Percentiles rank a stretch among this genome's conserved stretches.
These are phyloP conservation scores for Phymorhynchus buccinoides DNA, from an alignment of 1,140 invertebrate species.

Conservation along the genomic window DNA sequence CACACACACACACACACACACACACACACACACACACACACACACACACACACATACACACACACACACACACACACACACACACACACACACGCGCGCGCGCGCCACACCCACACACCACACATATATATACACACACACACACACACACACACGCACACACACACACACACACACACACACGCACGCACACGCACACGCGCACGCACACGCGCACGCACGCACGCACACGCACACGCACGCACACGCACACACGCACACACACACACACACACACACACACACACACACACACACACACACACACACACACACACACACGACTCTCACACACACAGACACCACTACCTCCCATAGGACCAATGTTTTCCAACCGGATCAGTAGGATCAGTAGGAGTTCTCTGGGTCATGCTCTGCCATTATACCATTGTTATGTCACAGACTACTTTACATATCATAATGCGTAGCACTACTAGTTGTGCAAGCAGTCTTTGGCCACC, in stretches of 20 bases:
- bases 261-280: neutral
- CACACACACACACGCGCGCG: neutral
- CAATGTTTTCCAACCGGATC: too few relatives aligned
- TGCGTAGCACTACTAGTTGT: too few relatives aligned
- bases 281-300: too few relatives aligned
- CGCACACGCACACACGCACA: neutral
- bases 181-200: neutral
- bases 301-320: too few relatives aligned
- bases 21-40: neutral
- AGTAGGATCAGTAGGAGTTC: too few relatives aligned
- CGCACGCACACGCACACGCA: neutral
- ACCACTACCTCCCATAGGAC: too few relatives aligned
- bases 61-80: neutral
- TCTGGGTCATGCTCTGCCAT: too few relatives aligned
- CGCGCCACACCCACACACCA: neutral
- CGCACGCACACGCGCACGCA: neutral
- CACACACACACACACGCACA: neutral
- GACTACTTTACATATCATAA: too few relatives aligned
- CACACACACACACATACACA: slow-evolving; percentile 5
- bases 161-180: slow-evolving; percentile 25
- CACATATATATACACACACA: slow-evolving; percentile 17
- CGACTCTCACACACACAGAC: too few relatives aligned
- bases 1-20: neutral
- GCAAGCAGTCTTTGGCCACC: too few relatives aligned
- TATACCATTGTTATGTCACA: too few relatives aligned